Evolutionary conservation across 2,113 vertebrate genomes (phyloP), one percentile per base, ranked within the genome.

Genomic region (Gallinago media): DNA sequence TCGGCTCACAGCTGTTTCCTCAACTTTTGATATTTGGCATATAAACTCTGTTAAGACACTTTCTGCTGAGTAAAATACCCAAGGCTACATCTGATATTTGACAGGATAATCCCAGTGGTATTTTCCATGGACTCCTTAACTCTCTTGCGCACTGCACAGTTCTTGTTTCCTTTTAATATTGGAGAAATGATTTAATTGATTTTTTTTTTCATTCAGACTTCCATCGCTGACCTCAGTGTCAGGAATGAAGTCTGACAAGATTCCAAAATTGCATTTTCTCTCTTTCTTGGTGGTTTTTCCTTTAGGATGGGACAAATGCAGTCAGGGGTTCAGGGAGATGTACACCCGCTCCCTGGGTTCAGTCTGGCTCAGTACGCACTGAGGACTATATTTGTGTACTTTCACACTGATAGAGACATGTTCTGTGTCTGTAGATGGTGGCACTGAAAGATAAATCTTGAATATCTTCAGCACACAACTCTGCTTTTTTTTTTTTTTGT

Each of bases 31-130:
- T 95, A 95, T 81, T 36, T 91, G 47, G 55, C 17, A 29, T 88
- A 78, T 61, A 94, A 95, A 62, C 52, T 55, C 42, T 63, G 52
- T 77, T 67, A 74, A 90, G 46, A 88, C 42, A 42, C 47, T 92
- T 93, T 93, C 56, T 96, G 65, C 83, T 89, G 54, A 85, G 40
- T 84, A 72, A 89, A 97, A 88, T 94, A 88, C 92, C 56, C 44
- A 94, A 84, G 82, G 79, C 95, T 92, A 65, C 44, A 68, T 80
- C 56, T 95, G 85, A 84, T 97, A 93, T 94, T 93, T 97, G 94
- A 87, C 94, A 87, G 75, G 44, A 80, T 95, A 93, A 95, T 91
- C 85, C 65, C 88, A 75, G 34, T 76, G 50, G 88, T 91, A 65
- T 93, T 95, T 95, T 89, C 44, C 36, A 23, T 81, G 77, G 68